Evolutionary conservation across 1,140 invertebrate genomes (phyloP), one percentile per base, ranked within the genome.

Genomic region (Polypedilum pembai): DNA sequence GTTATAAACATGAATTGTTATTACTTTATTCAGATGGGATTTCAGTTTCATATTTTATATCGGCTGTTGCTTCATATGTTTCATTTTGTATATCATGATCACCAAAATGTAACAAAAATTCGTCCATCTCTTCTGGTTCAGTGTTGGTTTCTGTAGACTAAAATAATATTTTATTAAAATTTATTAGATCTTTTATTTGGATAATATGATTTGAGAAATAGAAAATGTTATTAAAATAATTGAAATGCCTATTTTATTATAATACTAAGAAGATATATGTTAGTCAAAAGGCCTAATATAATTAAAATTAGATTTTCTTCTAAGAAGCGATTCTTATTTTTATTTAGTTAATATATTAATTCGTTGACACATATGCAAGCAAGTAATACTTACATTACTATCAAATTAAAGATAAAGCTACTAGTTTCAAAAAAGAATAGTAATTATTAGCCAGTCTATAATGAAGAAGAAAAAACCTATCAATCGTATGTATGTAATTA

Each of bases 361-460:
- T 15, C 45, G 4, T 12, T 12, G 10, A 56, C 45, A 56, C 45
- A 56, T 4, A 56, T n/a, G n/a, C 45, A n/a, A 12, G n/a, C n/a
- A 33, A 12, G 45, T 12, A 56, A 56, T 56, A 56, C 45, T 56
- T 56, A 56, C 45, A 56, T 56, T 56, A n/a, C 45, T 56, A 56
- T n/a, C 45, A 15, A 56, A n/a, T 56, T 56, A 56, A 56, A 56
- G 45, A n/a, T 56, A 56, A 56, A 56, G 24, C 24, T 56, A 56
- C 45, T n/a, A 56, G 45, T 56, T 15, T 56, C 45, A 56, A 56
- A 56, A 56, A n/a, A 56, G 12, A n/a, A 56, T 56, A 56, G 12
- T 56, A n/a, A 33, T 33, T n/a, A 56, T 56, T 56, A 56, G 45
- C 45, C 45, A 12, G 45, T 56, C 45, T 56, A 56, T 56, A 56